A percentile compares a stretch with the other conserved stretches of the same genome.
phyloP scores from a whole-genome alignment of 2,888 invertebrate genomes.

The Biston stratarius region DNA sequence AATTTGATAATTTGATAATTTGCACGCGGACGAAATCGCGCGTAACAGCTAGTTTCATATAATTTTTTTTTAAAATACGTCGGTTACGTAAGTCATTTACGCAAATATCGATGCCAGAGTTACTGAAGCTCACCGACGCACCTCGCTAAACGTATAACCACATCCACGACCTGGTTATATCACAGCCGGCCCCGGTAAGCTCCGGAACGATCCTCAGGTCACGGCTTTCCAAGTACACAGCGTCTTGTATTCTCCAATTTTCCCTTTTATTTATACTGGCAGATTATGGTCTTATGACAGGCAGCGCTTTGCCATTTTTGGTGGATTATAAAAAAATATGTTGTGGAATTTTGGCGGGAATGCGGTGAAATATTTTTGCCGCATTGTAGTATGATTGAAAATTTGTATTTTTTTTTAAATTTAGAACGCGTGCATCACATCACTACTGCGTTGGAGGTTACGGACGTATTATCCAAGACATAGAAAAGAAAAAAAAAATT shows the following conservation, averaged over 20 bases:
- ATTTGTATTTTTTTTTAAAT: too few relatives aligned
- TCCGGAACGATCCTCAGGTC: slow-evolving; percentile 23
- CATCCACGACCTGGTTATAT: not conserved
- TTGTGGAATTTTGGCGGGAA: not conserved
- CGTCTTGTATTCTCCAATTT: slow-evolving; percentile 30
- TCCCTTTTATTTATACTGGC: slow-evolving; percentile 34
- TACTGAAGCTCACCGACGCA: slow-evolving; percentile 9
- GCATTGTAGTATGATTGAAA: too few relatives aligned
- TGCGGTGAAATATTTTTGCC: not conserved
- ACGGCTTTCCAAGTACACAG: slow-evolving; percentile 22
- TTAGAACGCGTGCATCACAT: too few relatives aligned
- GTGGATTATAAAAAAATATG: slow-evolving; percentile 3
- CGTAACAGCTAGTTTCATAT: too few relatives aligned
- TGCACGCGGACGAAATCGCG: too few relatives aligned
- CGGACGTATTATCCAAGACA: too few relatives aligned
- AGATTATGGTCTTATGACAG: slow-evolving; percentile 30
- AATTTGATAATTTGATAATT: too few relatives aligned
- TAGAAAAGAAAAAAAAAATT: too few relatives aligned
- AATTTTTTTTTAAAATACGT: too few relatives aligned
- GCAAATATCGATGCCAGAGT: too few relatives aligned
- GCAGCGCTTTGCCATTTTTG: slow-evolving; percentile 20
- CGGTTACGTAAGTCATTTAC: not conserved
- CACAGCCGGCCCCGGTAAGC: slow-evolving; percentile 21
- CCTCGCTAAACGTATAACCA: not conserved
- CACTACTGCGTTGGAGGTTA: too few relatives aligned